Evolutionary conservation across 2,888 invertebrate genomes (phyloP), one percentile per base, ranked within the genome.

Genomic region (Hemicrepidius hirtus): DNA sequence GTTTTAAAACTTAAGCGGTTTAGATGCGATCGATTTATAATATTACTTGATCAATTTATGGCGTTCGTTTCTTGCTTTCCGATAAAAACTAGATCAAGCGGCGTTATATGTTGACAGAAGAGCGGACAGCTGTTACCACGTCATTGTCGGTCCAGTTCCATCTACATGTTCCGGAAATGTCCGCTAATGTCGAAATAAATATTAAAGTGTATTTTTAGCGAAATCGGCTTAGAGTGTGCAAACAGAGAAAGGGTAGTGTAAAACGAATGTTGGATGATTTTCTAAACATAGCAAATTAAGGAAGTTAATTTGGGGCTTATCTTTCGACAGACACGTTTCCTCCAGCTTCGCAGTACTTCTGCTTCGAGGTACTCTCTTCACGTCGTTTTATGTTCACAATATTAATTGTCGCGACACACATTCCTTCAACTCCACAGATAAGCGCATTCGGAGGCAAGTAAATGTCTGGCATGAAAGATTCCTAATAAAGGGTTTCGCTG

Each of bases 281-380:
- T 82, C 83, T 82, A 82, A 83, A 84, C 83, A 82, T 78, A 81
- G 82, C 82, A 83, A 84, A 84, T 83, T 82, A 82, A 82, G 81
- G 81, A 82, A 82, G 81, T 82, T 83, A 83, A 83, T 82, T 84
- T 82, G 79, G 75, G 78, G 83, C 84, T 85, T 85, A 85, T 85
- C 85, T 84, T 83, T 82, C 80, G 78, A 80, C 83, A 83, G 82
- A 81, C 84, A 84, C 82, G 81, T 83, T 82, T 82, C 79, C 79
- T 72, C 78, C 68, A 64, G 63, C 63, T 73, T 74, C 65, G 68
- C 73, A 68, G 75, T 76, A 79, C 78, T 81, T 79, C 80, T 82
- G 76, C 79, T 80, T 78, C 76, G 70, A 77, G 78, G 80, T 79
- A 77, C 75, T 76, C 77, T 79, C 78, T 75, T 78, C 74, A 77